phyloP scores from a whole-genome alignment of 2,797 vertebrate species.

The Paedocypris micromegethes region DNA sequence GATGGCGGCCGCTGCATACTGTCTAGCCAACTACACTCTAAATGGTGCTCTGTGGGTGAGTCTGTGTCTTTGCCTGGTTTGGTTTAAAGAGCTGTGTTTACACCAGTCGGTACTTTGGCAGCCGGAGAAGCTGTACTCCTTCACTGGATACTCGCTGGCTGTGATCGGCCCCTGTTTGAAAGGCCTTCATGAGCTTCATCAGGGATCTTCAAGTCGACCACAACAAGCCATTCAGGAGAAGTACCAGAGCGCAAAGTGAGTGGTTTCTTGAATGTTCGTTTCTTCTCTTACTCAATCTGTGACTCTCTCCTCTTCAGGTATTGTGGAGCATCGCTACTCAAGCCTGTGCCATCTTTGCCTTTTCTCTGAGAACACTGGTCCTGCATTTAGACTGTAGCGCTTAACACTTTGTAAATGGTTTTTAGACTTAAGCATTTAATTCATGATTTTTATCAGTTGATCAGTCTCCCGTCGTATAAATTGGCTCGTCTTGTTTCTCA shows the following conservation, averaged over 20 bases:
- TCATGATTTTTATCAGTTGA: conserved; percentile 39
- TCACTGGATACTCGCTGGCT: conserved; percentile 80
- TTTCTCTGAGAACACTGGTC: conserved; percentile 30
- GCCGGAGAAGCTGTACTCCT: conserved; percentile 75
- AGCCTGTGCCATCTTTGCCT: conserved; percentile 54
- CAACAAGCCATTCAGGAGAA: conserved; percentile 83
- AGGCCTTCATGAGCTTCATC: conserved; percentile 76
- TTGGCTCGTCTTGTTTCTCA: neutral
- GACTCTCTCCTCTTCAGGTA: conserved; percentile 52
- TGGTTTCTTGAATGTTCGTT: neutral
- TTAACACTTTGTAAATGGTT: conserved; percentile 35
- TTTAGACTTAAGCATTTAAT: conserved; percentile 18
- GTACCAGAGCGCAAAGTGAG: conserved; percentile 81
- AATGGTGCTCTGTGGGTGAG: conserved; percentile 84
- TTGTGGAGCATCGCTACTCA: conserved; percentile 55
- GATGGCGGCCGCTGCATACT: conserved; percentile 84
- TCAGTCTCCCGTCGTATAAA: neutral
- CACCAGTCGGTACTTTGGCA: conserved; percentile 47
- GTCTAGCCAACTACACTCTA: conserved; percentile 81
- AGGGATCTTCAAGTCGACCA: conserved; percentile 63
- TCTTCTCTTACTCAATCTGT: neutral
- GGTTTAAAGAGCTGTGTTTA: no score
- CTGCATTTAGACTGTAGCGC: conserved; percentile 41
- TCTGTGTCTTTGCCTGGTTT: neutral
- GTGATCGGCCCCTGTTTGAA: conserved; percentile 78